Evolutionary conservation across 2,888 invertebrate species (phyloP).

Genomic region (Ophraella communa): DNA sequence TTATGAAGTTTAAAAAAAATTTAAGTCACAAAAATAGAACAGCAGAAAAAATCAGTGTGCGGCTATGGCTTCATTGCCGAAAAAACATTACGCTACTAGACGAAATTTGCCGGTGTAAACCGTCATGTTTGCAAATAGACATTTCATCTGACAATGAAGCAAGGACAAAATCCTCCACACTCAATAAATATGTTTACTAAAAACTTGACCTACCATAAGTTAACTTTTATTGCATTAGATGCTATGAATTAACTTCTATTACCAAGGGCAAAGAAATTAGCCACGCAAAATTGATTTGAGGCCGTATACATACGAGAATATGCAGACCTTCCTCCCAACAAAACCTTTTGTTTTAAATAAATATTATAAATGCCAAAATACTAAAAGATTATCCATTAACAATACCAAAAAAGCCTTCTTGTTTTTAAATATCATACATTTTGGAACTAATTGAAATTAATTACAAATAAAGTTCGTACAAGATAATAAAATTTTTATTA

Average conservation of each 20-base stretch:
- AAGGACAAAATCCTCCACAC: conserved; percentile 34
- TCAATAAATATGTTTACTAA: conserved; percentile 35
- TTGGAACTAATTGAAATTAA: too few relatives aligned
- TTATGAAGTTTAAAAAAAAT: too few relatives aligned
- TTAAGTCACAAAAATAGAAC: background rate
- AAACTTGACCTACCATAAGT: conserved; percentile 36
- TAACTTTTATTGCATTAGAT: conserved; percentile 30
- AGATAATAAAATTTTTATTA: too few relatives aligned
- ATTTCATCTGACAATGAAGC: conserved; percentile 25
- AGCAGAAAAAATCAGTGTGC: background rate
- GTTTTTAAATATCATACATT: too few relatives aligned
- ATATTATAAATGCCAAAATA: too few relatives aligned
- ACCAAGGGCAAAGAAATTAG: conserved; percentile 28
- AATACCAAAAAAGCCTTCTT: too few relatives aligned
- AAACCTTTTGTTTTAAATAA: too few relatives aligned
- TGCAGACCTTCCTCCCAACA: too few relatives aligned
- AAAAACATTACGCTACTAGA: background rate
- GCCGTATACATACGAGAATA: too few relatives aligned
- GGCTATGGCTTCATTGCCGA: conserved; percentile 4
- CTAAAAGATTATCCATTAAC: too few relatives aligned
- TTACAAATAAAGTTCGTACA: too few relatives aligned
- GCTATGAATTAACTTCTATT: conserved; percentile 28
- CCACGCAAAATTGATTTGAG: conserved; percentile 9
- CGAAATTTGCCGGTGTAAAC: background rate
- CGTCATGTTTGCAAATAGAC: conserved; percentile 31